These are phyloP conservation scores for Mesorhabditis sp. DNA, from an alignment of 2,888 invertebrate genomes.

Conservation along the genomic window DNA sequence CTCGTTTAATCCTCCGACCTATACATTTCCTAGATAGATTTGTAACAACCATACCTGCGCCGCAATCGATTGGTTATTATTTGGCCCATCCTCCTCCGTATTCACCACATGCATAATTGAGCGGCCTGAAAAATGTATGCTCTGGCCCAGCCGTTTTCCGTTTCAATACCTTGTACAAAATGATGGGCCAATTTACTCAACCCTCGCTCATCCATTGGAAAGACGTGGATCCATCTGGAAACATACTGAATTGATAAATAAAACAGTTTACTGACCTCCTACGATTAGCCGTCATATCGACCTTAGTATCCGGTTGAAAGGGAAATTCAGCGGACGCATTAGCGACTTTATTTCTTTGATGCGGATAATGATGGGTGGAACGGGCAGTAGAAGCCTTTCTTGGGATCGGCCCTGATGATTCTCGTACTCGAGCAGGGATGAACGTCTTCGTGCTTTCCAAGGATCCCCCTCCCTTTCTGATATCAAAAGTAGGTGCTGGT, in stretches of 20 bases:
- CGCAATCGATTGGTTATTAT: not conserved
- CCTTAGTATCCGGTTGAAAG: conserved; percentile 11
- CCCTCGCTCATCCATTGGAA: conserved; percentile 69
- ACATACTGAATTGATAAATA: not conserved
- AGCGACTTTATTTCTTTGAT: not conserved
- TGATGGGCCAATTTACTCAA: conserved; percentile 55
- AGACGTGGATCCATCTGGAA: conserved; percentile 86
- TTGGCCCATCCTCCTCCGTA: conserved; percentile 5
- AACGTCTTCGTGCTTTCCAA: not conserved
- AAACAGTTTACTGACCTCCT: conserved; percentile 60
- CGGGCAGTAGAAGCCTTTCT: not conserved
- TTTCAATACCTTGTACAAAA: conserved; percentile 35
- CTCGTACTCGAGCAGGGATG: too few species aligned
- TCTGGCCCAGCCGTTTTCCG: not conserved
- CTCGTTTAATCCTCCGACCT: not conserved
- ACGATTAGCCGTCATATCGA: conserved; percentile 55
- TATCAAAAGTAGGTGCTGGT: conserved; percentile 23
- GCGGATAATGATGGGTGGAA: not conserved
- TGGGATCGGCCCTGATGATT: too few species aligned
- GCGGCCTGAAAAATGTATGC: conserved; percentile 24
- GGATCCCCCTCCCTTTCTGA: not conserved
- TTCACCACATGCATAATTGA: conserved; percentile 29
- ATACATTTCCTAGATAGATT: not conserved
- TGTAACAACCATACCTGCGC: not conserved
- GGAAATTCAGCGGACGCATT: not conserved